These are phyloP conservation scores for Centropristis striata DNA, from an alignment of 2,113 vertebrate species.

Conservation along the genomic window DNA sequence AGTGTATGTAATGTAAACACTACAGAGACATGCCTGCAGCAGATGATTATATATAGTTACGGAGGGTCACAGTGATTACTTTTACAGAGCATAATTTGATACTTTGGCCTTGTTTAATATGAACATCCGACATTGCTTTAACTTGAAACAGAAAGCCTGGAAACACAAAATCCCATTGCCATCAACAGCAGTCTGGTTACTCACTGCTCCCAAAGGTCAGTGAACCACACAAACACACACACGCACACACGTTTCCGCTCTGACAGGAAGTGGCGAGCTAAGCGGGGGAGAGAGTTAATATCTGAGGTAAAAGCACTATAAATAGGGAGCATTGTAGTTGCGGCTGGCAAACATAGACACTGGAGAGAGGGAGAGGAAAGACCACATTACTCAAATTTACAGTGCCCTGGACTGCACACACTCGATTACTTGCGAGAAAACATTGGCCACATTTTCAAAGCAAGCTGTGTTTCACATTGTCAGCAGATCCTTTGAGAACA, in stretches of 20 bases:
- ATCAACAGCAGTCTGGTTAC: constrained; percentile 59
- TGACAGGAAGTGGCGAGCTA: constrained; percentile 72
- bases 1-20: no score
- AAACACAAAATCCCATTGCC: constrained; percentile 67
- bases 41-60: no score
- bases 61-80: no score
- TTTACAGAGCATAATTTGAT: no score
- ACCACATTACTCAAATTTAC: constrained; percentile 60
- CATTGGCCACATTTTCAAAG: constrained; percentile 64
- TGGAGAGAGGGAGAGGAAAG: constrained; percentile 66
- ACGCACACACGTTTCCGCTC: constrained; percentile 68
- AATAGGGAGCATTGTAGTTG: constrained; percentile 81
- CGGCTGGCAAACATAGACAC: constrained; percentile 57
- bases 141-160: constrained; percentile 60
- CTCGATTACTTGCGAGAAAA: constrained; percentile 71
- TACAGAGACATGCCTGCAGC: no score
- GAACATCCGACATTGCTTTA: neutral
- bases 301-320: constrained; percentile 80
- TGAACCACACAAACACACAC: constrained; percentile 47
- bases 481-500: constrained; percentile 54
- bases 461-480: constrained; percentile 43
- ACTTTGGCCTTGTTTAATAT: no score
- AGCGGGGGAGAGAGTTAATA: constrained; percentile 75
- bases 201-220: constrained; percentile 67
- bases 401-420: constrained; percentile 28